These are phyloP conservation scores for Opisthograptis luteolata DNA, from an alignment of 2,888 invertebrate species.

Conservation along the genomic window DNA sequence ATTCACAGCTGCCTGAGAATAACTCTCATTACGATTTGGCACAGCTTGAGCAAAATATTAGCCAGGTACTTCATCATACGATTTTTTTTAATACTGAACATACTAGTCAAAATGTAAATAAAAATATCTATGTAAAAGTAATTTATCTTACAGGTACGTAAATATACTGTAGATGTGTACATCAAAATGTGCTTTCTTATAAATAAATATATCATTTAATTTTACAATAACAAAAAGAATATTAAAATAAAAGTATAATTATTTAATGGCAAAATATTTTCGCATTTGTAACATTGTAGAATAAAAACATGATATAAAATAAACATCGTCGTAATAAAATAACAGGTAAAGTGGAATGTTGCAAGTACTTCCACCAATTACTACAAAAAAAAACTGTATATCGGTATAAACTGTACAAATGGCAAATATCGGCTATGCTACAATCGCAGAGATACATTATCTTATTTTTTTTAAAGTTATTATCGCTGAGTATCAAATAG, in stretches of 20 bases:
- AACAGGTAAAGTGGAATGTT: slow-evolving; percentile 40
- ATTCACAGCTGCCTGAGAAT: slow-evolving; percentile 17
- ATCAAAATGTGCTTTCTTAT: slow-evolving; percentile 32
- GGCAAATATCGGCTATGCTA: slow-evolving; percentile 28
- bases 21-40: slow-evolving; percentile 31
- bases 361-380: slow-evolving; percentile 25
- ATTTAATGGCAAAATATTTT: slow-evolving; percentile 16
- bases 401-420: slow-evolving; percentile 21
- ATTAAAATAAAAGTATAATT: slow-evolving; percentile 23
- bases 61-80: slow-evolving; percentile 24
- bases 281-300: slow-evolving; percentile 16
- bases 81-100: slow-evolving; percentile 23
- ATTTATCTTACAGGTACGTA: slow-evolving; percentile 34
- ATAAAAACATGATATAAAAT: slow-evolving; percentile 34
- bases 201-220: slow-evolving; percentile 30
- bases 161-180: slow-evolving; percentile 21
- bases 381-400: slow-evolving; percentile 15
- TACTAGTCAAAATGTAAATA: slow-evolving; percentile 15
- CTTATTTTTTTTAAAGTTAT: no score
- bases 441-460: not conserved
- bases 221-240: slow-evolving; percentile 18
- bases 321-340: slow-evolving; percentile 29
- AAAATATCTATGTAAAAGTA: slow-evolving; percentile 27
- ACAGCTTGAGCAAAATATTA: slow-evolving; percentile 39
- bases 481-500: no score